These are phyloP conservation scores for Drosophila mimetica DNA, from an alignment of 2,888 invertebrate species.

Conservation along the genomic window DNA sequence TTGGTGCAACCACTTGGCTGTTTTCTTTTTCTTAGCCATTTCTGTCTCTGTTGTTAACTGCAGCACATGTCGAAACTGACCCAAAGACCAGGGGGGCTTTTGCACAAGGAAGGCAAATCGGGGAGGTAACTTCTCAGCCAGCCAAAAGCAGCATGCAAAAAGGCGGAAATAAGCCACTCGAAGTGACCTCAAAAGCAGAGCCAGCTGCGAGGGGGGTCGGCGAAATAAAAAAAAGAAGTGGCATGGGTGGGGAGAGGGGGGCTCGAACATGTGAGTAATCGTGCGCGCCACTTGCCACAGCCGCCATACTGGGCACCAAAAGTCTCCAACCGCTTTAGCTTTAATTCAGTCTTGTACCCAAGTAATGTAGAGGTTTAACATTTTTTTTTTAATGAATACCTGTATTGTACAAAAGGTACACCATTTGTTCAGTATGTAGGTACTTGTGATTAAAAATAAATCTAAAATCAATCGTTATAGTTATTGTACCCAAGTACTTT, in stretches of 20 bases:
- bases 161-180: slow-evolving; percentile 77
- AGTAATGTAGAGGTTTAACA: no score
- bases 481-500: no score
- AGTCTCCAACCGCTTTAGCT: slow-evolving; percentile 22
- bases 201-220: slow-evolving; percentile 6
- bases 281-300: slow-evolving; percentile 62
- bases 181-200: slow-evolving; percentile 66
- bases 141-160: slow-evolving; percentile 51
- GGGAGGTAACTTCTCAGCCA: slow-evolving; percentile 1
- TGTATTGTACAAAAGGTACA: no score
- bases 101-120: slow-evolving; percentile 1
- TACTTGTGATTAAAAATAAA: no score
- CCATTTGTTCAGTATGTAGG: not conserved
- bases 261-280: slow-evolving; percentile 61
- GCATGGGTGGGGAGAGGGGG: not conserved
- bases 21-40: slow-evolving; percentile 16
- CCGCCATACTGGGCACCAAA: slow-evolving; percentile 46
- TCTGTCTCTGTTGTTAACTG: slow-evolving; percentile 34
- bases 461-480: no score
- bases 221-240: not conserved
- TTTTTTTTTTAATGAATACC: no score
- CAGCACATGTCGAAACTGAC: slow-evolving; percentile 54
- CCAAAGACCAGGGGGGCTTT: slow-evolving; percentile 26
- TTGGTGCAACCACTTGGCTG: slow-evolving; percentile 13
- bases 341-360: not conserved